These are phyloP conservation scores for Myopa testacea DNA, from an alignment of 2,888 invertebrate species.

Conservation along the genomic window DNA sequence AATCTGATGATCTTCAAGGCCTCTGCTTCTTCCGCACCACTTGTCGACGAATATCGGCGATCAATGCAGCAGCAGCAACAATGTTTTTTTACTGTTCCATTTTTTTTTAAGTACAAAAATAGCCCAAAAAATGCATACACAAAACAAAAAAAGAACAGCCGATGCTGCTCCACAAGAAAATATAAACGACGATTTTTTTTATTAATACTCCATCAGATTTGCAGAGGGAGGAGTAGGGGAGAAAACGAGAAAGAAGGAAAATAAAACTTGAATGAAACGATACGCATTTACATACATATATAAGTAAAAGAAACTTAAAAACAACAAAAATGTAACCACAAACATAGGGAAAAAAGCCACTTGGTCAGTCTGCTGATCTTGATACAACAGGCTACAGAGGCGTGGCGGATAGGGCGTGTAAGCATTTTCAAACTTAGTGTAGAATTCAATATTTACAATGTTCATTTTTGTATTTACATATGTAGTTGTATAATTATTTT, in stretches of 20 bases:
- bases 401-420: too few relatives aligned
- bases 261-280: neutral
- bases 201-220: neutral
- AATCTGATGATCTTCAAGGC: slow-evolving; percentile 34
- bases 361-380: too few relatives aligned
- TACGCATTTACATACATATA: too few relatives aligned
- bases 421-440: too few relatives aligned
- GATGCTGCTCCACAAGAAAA: slow-evolving; percentile 5
- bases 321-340: neutral
- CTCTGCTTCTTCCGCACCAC: slow-evolving; percentile 18
- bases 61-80: slow-evolving; percentile 24
- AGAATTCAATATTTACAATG: too few relatives aligned
- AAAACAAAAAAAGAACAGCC: slow-evolving; percentile 5
- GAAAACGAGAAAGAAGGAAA: slow-evolving; percentile 4
- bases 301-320: neutral
- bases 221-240: neutral
- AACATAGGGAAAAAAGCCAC: neutral
- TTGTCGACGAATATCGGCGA: slow-evolving; percentile 21
- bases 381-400: too few relatives aligned
- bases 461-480: too few relatives aligned
- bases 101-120: slow-evolving; percentile 36
- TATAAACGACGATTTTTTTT: neutral
- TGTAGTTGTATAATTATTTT: too few relatives aligned
- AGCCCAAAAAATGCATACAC: slow-evolving; percentile 10
- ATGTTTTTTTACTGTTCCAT: neutral